Conservation (phyloP, 2,888 invertebrate genomes). For the Rotaria sp. region DNA sequence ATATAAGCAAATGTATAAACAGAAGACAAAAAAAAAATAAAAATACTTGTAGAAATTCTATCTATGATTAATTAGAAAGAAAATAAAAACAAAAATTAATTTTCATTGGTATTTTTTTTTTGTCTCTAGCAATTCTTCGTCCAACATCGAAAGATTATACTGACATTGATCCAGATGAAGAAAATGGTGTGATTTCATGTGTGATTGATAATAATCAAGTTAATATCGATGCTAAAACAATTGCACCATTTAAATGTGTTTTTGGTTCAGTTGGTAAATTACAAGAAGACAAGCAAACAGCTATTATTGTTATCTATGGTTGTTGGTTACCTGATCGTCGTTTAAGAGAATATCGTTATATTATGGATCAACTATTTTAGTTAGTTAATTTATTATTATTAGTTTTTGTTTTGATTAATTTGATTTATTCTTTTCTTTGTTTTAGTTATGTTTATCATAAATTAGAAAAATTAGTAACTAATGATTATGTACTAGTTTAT, state of each 20-base stretch:
- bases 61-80: not conserved
- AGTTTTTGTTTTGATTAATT: not conserved
- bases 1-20: not conserved
- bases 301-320: not conserved
- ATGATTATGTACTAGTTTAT: conserved; percentile 94
- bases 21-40: not conserved
- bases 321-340: conserved; percentile 21
- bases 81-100: not conserved
- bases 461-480: conserved; percentile 90
- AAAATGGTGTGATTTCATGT: not conserved
- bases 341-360: conserved; percentile 23
- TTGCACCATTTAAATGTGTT: conserved; percentile 15
- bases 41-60: not conserved
- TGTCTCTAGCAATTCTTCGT: not conserved
- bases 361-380: conserved; percentile 26
- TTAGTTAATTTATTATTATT: not conserved
- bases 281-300: not conserved
- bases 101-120: not conserved
- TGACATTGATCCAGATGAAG: not conserved
- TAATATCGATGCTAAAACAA: not conserved
- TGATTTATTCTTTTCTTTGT: not conserved
- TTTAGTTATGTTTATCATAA: conserved; percentile 17
- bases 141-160: not conserved
- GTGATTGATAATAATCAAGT: not conserved
- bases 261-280: not conserved